Evolutionary conservation across 1,140 invertebrate genomes (phyloP).

Genomic region (Calephelis nemesis): DNA sequence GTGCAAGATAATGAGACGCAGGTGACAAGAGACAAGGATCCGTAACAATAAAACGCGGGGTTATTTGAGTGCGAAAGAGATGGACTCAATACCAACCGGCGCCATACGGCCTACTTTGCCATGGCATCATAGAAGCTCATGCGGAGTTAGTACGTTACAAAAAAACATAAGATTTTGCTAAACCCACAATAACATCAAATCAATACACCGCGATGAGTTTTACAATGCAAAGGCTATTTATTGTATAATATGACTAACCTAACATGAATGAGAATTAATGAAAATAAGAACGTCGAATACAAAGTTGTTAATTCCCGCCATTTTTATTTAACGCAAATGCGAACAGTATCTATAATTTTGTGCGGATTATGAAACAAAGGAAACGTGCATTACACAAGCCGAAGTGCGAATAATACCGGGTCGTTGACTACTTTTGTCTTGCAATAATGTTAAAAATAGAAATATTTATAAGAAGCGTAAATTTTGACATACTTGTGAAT

Average conservation of each 20-base stretch:
- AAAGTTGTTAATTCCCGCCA: conserved; percentile 11
- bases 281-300: not conserved
- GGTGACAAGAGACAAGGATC: conserved; percentile 74
- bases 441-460: conserved; percentile 17
- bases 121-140: conserved; percentile 40
- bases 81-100: conserved; percentile 47
- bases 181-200: conserved; percentile 35
- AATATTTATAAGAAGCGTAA: conserved; percentile 12
- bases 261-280: not conserved
- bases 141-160: conserved; percentile 55
- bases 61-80: conserved; percentile 64
- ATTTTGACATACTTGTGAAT: conserved; percentile 17
- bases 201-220: not conserved
- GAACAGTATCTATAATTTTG: not conserved
- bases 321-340: conserved; percentile 16
- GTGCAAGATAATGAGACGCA: conserved; percentile 63
- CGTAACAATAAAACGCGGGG: conserved; percentile 69
- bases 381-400: conserved; percentile 48
- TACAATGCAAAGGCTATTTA: not conserved
- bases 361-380: conserved; percentile 40
- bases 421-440: conserved; percentile 58
- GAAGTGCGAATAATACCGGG: conserved; percentile 68
- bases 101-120: conserved; percentile 60
- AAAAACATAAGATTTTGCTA: conserved; percentile 42
- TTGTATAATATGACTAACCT: not conserved